A percentile compares a stretch with the other conserved stretches of the same genome.
Conservation (phyloP, 2,113 vertebrate species). For the Saimiri boliviensis region DNA sequence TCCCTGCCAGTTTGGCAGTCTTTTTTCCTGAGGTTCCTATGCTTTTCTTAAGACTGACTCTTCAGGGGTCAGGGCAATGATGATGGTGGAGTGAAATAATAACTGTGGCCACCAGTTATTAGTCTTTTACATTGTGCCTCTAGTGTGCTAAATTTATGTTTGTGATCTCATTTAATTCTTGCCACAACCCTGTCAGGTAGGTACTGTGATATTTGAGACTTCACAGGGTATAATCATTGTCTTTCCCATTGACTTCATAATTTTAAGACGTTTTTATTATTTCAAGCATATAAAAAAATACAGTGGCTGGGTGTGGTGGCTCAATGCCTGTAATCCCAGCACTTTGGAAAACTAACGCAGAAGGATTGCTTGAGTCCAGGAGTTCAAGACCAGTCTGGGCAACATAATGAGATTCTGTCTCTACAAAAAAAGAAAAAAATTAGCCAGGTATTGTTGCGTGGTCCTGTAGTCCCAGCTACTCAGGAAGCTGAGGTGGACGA, state of each 20-base stretch:
- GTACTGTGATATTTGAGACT: neutral
- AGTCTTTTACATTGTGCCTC: constrained; percentile 1
- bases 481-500: no score
- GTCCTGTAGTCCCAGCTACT: no score
- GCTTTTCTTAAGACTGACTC: neutral
- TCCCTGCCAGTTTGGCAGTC: neutral
- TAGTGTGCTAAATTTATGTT: neutral
- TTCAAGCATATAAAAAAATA: neutral
- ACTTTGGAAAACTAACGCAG: no score
- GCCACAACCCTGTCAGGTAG: neutral
- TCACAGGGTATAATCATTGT: neutral
- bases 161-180: constrained; percentile 47
- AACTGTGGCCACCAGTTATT: neutral
- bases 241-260: neutral
- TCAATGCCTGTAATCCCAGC: no score
- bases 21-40: neutral
- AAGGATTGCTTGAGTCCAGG: no score
- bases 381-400: no score
- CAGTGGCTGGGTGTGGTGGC: no score
- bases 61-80: neutral
- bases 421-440: no score
- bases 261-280: constrained; percentile 40
- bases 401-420: no score
- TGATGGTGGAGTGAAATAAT: neutral
- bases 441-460: no score